phyloP scores from a whole-genome alignment of 2,888 invertebrate genomes.

The Aphodius granarius region DNA sequence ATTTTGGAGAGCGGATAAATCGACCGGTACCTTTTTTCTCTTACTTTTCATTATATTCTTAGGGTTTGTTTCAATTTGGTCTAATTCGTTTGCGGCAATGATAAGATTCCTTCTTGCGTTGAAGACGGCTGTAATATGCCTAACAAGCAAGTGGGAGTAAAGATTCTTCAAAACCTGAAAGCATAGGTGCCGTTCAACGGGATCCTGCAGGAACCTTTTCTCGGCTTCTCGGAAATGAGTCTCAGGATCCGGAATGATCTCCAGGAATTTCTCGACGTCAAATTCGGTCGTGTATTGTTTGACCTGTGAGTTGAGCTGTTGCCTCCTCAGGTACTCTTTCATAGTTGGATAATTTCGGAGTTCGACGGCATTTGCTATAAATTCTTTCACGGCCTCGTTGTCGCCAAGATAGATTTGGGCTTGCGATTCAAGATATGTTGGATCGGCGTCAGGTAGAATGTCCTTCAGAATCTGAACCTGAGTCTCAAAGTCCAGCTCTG shows the following conservation, averaged over 20 bases:
- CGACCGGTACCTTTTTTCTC: conserved; percentile 20
- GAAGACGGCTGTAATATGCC: not conserved
- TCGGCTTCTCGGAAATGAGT: conserved; percentile 42
- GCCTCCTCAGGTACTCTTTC: conserved; percentile 34
- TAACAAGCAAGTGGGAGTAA: not conserved
- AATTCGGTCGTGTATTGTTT: conserved; percentile 54
- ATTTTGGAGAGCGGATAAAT: conserved; percentile 34
- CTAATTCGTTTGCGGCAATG: conserved; percentile 17
- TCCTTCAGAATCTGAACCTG: conserved; percentile 41
- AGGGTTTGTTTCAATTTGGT: not conserved
- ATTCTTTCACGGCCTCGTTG: conserved; percentile 19
- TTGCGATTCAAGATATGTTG: conserved; percentile 23
- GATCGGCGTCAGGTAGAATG: conserved; percentile 34
- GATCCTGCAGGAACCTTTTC: conserved; percentile 21
- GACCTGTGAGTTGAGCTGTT: conserved; percentile 48
- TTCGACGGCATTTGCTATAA: conserved; percentile 25
- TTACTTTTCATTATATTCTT: conserved; percentile 21
- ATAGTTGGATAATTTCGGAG: conserved; percentile 23
- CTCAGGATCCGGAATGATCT: conserved; percentile 54
- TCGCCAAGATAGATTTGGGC: conserved; percentile 21
- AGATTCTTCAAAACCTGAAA: conserved; percentile 2
- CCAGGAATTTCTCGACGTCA: conserved; percentile 51
- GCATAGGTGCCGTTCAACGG: not conserved
- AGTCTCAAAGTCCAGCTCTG: conserved; percentile 37
- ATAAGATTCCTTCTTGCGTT: conserved; percentile 15